Evolutionary conservation across 2,113 vertebrate species (phyloP).

Genomic region (Aldabrachelys gigantea): DNA sequence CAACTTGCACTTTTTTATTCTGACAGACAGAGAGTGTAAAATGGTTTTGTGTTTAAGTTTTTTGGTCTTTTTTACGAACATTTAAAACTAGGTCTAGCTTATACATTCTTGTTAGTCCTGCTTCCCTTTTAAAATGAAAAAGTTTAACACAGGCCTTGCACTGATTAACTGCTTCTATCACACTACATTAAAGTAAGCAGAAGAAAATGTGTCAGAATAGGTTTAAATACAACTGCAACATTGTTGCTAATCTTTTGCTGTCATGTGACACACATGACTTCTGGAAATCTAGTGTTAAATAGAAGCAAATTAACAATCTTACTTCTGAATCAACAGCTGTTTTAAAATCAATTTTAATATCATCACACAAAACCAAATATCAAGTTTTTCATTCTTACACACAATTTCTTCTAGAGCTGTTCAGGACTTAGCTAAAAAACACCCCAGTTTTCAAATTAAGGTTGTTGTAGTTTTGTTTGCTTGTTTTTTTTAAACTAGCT

Average conservation of each 20-base stretch:
- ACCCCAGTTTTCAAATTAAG: neutral
- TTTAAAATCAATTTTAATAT: neutral
- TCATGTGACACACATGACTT: no score
- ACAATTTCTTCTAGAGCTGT: neutral
- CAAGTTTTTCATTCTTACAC: neutral
- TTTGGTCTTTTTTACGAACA: neutral
- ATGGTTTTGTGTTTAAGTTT: neutral
- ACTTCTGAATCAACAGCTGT: neutral
- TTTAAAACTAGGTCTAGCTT: neutral
- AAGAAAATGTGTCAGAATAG: conserved; percentile 24
- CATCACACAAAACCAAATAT: conserved; percentile 8
- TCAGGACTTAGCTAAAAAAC: neutral
- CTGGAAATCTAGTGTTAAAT: no score
- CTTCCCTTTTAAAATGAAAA: neutral
- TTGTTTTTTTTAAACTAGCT: neutral
- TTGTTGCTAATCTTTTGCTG: neutral
- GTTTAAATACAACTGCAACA: neutral
- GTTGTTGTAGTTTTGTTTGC: neutral
- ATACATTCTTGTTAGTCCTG: neutral
- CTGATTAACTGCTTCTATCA: neutral
- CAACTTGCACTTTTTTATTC: neutral
- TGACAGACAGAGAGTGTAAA: neutral
- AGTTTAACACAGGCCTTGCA: neutral
- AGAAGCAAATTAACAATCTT: neutral
- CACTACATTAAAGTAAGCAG: neutral